Percentiles rank a stretch among this genome's conserved stretches.
These are phyloP conservation scores for Tigriopus californicus DNA, from an alignment of 2,888 invertebrate genomes.

Conservation along the genomic window DNA sequence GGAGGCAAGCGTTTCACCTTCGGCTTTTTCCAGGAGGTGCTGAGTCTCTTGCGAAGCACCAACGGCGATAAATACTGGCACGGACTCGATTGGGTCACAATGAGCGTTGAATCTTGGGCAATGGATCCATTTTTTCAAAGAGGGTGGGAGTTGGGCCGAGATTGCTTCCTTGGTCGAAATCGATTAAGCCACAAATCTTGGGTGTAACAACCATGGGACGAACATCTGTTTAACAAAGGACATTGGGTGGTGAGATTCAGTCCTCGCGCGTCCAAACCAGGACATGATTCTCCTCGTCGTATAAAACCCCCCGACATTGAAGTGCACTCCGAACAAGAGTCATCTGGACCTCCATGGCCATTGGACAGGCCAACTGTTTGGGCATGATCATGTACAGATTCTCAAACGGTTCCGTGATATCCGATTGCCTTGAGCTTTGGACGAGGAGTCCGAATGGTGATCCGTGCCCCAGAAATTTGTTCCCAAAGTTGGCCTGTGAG, in stretches of 20 bases:
- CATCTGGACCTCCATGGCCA: slow-evolving; percentile 38
- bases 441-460: neutral
- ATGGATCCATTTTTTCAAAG: neutral
- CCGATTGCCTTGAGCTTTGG: neutral
- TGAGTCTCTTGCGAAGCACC: slow-evolving; percentile 88
- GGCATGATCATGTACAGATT: neutral
- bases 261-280: slow-evolving; percentile 94
- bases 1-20: slow-evolving; percentile 65
- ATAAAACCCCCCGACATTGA: slow-evolving; percentile 56
- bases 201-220: slow-evolving; percentile 68
- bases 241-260: slow-evolving; percentile 88
- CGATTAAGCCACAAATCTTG: slow-evolving; percentile 24
- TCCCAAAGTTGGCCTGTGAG: slow-evolving; percentile 3
- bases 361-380: slow-evolving; percentile 22
- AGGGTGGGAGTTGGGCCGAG: neutral
- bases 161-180: neutral
- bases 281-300: slow-evolving; percentile 99
- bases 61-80: slow-evolving; percentile 93
- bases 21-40: slow-evolving; percentile 50
- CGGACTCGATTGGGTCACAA: slow-evolving; percentile 37
- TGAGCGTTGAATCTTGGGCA: neutral
- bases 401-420: neutral
- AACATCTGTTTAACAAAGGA: slow-evolving; percentile 68
- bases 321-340: slow-evolving; percentile 57
- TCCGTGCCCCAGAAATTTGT: neutral